Conservation (phyloP, 2,113 vertebrate genomes). For the Anhinga rufa region DNA sequence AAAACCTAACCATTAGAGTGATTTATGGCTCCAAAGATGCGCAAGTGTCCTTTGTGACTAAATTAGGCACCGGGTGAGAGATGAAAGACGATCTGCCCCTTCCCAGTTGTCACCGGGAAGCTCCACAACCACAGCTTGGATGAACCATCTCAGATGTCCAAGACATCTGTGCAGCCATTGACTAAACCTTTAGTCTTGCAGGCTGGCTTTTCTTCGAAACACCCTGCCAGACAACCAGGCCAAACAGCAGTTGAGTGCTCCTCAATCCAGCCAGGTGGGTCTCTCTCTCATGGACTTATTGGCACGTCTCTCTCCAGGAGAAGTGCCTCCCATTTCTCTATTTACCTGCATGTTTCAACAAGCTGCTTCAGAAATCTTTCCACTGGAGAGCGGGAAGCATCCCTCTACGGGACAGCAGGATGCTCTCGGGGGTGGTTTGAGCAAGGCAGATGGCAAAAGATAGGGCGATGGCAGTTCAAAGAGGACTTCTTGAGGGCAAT, state of each 20-base stretch:
- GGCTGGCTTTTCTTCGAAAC: not conserved
- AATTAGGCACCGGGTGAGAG: not conserved
- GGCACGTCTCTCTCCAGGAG: not conserved
- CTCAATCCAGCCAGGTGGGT: not conserved
- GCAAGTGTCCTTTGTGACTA: not conserved
- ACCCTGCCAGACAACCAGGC: not conserved
- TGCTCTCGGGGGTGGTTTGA: not conserved
- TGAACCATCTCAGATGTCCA: not conserved
- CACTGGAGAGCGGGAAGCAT: not conserved
- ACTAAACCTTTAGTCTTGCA: not conserved
- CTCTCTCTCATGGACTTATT: not conserved
- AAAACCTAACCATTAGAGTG: not conserved
- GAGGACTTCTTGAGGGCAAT: not conserved
- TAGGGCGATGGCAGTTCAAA: not conserved
- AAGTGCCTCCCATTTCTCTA: not conserved
- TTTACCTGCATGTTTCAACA: accelerated
- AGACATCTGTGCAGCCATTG: not conserved
- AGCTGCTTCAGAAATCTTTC: not conserved
- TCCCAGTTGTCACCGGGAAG: not conserved
- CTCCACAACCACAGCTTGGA: not conserved
- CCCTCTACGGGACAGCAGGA: not conserved
- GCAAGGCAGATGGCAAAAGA: not conserved
- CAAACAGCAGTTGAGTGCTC: not conserved
- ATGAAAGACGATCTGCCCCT: not conserved
- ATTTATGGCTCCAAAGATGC: not conserved